phyloP scores from a whole-genome alignment of 2,888 invertebrate genomes.

The Labia minor region DNA sequence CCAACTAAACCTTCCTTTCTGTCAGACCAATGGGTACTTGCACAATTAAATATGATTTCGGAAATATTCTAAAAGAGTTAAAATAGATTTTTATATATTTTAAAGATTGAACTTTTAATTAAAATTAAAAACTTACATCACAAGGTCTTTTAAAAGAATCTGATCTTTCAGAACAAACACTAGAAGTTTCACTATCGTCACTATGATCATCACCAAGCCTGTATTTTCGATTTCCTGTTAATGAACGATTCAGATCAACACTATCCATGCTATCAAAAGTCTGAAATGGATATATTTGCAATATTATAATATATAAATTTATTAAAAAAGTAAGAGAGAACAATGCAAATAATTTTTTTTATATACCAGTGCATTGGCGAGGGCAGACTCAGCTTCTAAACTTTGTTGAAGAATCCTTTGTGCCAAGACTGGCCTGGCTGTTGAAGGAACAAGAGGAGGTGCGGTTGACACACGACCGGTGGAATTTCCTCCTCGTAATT shows the following conservation, averaged over 20 bases:
- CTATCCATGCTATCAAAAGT: constrained; percentile 35
- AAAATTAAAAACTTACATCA: constrained; percentile 53
- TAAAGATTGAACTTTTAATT: constrained; percentile 15
- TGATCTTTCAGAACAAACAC: constrained; percentile 86
- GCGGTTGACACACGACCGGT: background rate
- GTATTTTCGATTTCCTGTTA: constrained; percentile 26
- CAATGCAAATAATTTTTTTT: constrained; percentile 14
- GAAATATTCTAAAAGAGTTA: constrained; percentile 59
- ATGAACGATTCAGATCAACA: constrained; percentile 22
- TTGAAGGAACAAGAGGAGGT: constrained; percentile 35
- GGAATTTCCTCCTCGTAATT: background rate
- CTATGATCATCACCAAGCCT: constrained; percentile 55
- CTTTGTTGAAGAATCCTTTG: constrained; percentile 76
- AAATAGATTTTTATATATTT: background rate
- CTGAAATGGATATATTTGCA: constrained; percentile 29
- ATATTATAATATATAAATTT: constrained; percentile 16
- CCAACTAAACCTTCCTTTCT: constrained; percentile 85
- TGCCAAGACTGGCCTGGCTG: constrained; percentile 51
- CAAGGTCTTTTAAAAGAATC: constrained; percentile 69
- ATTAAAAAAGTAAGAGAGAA: background rate
- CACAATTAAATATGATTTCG: constrained; percentile 77
- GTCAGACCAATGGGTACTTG: constrained; percentile 87
- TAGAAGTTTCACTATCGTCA: constrained; percentile 88
- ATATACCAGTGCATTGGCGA: constrained; percentile 59
- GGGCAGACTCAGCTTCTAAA: constrained; percentile 73